Evolutionary conservation across 2,888 invertebrate genomes (phyloP).

Genomic region (Mantis religiosa): DNA sequence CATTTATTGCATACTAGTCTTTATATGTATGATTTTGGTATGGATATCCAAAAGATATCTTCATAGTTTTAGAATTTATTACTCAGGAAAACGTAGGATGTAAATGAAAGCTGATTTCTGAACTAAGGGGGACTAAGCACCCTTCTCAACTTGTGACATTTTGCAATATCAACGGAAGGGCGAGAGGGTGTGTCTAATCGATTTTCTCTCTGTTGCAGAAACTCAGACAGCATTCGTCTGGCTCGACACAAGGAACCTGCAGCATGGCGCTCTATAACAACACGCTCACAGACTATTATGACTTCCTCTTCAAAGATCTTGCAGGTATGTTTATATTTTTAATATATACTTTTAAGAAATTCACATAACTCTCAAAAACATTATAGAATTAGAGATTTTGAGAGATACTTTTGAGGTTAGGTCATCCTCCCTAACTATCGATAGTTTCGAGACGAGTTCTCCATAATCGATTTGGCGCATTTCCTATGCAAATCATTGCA

Average conservation of each 20-base stretch:
- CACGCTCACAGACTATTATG: conserved; percentile 58
- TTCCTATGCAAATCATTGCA: neutral
- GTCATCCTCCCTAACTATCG: neutral
- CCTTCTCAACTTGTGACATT: neutral
- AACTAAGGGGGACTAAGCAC: neutral
- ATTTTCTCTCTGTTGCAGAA: neutral
- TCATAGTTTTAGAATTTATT: too few relatives aligned
- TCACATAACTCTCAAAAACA: too few relatives aligned
- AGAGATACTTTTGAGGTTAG: neutral
- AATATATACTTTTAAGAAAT: too few relatives aligned
- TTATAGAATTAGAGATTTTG: neutral
- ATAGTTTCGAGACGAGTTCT: neutral
- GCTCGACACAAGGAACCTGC: conserved; percentile 32
- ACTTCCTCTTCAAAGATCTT: conserved; percentile 59
- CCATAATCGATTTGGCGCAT: neutral
- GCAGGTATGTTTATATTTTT: conserved; percentile 52
- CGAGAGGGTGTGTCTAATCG: neutral
- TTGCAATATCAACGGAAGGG: neutral
- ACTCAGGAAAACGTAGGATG: too few relatives aligned
- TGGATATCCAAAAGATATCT: too few relatives aligned
- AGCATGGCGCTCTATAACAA: conserved; percentile 54
- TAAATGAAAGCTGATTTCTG: too few relatives aligned
- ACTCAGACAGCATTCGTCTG: neutral
- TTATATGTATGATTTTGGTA: too few relatives aligned
- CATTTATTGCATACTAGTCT: too few relatives aligned